phyloP scores from a whole-genome alignment of 2,888 invertebrate genomes.

The Tachina lurida region DNA sequence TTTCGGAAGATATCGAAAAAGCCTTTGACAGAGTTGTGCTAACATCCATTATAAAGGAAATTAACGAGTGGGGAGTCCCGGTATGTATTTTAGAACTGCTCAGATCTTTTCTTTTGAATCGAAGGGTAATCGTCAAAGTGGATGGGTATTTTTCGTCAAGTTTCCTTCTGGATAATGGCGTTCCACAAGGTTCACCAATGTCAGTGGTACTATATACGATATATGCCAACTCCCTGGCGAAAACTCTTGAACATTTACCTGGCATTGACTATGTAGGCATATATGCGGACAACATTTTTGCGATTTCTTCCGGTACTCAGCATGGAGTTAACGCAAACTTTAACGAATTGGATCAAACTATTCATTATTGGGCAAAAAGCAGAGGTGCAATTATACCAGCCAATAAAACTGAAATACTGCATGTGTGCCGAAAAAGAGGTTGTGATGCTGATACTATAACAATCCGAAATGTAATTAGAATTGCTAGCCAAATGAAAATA shows the following conservation, averaged over 20 bases:
- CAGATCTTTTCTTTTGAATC: slow-evolving; percentile 4
- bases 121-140: background rate
- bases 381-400: slow-evolving; percentile 6
- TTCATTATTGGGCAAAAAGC: background rate
- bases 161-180: background rate
- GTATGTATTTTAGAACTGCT: background rate
- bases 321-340: background rate
- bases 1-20: slow-evolving; percentile 31
- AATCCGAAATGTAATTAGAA: too few species aligned
- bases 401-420: slow-evolving; percentile 9
- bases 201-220: slow-evolving; percentile 4
- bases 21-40: slow-evolving; percentile 8
- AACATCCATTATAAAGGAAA: background rate
- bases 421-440: background rate
- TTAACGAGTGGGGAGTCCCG: slow-evolving; percentile 19
- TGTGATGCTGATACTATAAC: too few species aligned
- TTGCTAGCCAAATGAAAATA: too few species aligned
- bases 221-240: slow-evolving; percentile 8
- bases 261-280: too few species aligned
- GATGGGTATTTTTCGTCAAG: slow-evolving; percentile 3
- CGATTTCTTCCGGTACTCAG: background rate
- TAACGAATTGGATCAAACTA: background rate
- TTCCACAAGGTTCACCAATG: slow-evolving; percentile 32
- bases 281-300: slow-evolving; percentile 28
- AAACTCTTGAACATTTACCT: background rate